Base-by-base conservation (phyloP, 2,113 vertebrate species). In the Miniopterus natalensis region DNA sequence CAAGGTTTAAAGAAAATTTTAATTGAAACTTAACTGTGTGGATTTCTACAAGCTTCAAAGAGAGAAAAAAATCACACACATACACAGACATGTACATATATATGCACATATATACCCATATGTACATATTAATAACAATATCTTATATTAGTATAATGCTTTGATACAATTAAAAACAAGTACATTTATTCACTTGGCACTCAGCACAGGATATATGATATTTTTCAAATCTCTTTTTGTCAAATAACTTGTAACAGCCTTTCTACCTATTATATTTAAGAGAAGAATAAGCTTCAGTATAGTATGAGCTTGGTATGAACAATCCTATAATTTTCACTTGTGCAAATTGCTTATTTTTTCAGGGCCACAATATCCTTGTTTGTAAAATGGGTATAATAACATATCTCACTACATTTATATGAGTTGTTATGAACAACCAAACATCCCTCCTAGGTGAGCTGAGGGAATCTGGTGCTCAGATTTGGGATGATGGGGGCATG, bases 1-100 rank as follows among this genome's bases (percentile, higher is more conserved):
- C 89, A 97, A 98, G 81, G 92, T 84, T 97, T 92, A 79, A 87
- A 97, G 77, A 92, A 94, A 95, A 84, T 80, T 94, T 95, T 96
- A 96, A 92, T 83, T 93, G 94, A 94, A 95, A 97, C 47, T 96
- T 94, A 94, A 90, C 31, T 70, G 55, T 88, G 91, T 81, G 83
- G n/a, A 77, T 97, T 98, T 97, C 84, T 77, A 89, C 65, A 97
- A 96, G 25, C 84, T 94, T 96, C 20, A 88, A 97, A 68, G 8
- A 95, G 31, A 12, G 57, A 55, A 92, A 77, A 73, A 74, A 55
- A 23, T 29, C 70, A 78, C 23, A 70, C 13, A 75, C 2, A 81
- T 3, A 55, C 8, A 92, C 4, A 65, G 3, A 68, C 27, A 31
- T 55, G 8, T 23, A 23, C 36, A 78, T 20, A 53, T 31, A 13